These are phyloP conservation scores for Pygmarrhopalites habei DNA, from an alignment of 1,140 invertebrate species.

Conservation along the genomic window DNA sequence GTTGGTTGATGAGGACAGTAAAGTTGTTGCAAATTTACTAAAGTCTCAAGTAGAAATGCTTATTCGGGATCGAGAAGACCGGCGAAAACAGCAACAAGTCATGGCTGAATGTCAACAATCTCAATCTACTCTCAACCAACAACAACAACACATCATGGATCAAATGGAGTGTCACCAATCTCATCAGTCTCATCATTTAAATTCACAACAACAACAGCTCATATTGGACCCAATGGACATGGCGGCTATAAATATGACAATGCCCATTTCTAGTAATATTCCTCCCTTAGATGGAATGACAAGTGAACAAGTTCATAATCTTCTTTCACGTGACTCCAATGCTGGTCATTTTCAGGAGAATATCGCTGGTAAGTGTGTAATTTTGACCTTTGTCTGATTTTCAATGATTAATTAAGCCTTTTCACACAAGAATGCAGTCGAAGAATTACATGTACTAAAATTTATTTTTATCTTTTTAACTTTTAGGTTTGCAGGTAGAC, in stretches of 20 bases:
- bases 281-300: conserved; percentile 15
- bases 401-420: too few relatives aligned
- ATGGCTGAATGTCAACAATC: conserved; percentile 23
- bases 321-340: neutral
- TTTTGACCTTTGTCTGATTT: too few relatives aligned
- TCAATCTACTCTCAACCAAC: conserved; percentile 7
- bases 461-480: too few relatives aligned
- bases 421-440: too few relatives aligned
- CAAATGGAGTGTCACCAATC: too few relatives aligned
- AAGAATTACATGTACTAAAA: too few relatives aligned
- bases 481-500: conserved; percentile 38
- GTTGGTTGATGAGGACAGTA: conserved; percentile 82
- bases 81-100: conserved; percentile 47
- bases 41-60: conserved; percentile 67
- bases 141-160: too few relatives aligned
- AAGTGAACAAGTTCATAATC: conserved; percentile 17
- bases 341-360: too few relatives aligned
- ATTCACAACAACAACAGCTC: too few relatives aligned
- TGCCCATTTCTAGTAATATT: conserved; percentile 2
- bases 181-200: too few relatives aligned
- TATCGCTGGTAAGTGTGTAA: too few relatives aligned
- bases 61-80: conserved; percentile 56
- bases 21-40: conserved; percentile 78
- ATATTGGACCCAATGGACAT: conserved; percentile 11
- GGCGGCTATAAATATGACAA: conserved; percentile 15